Evolutionary conservation across 2,888 invertebrate genomes (phyloP).

Genomic region (Sinopyrophorus schimmeli): DNA sequence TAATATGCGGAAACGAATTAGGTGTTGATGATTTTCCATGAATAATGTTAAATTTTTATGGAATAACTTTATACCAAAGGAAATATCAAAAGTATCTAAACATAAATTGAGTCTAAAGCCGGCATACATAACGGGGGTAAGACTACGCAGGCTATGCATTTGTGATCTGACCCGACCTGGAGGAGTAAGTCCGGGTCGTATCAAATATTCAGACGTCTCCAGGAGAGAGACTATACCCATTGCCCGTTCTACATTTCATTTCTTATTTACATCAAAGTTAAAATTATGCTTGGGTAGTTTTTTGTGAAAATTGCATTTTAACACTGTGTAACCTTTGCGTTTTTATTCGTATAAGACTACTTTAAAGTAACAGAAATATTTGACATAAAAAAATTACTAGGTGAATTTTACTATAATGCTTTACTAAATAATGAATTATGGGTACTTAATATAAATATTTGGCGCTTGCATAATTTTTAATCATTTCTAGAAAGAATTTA

Average conservation of each 20-base stretch:
- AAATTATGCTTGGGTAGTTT: constrained; percentile 25
- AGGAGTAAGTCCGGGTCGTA: constrained; percentile 26
- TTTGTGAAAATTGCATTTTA: constrained; percentile 21
- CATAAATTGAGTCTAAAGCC: constrained; percentile 36
- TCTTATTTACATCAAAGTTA: constrained; percentile 24
- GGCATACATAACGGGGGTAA: constrained; percentile 35
- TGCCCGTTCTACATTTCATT: constrained; percentile 25
- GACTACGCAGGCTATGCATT: constrained; percentile 32
- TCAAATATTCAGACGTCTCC: constrained; percentile 32
- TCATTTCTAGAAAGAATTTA: no score
- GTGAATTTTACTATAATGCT: no score
- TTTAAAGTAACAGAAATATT: neutral
- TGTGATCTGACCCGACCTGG: constrained; percentile 29
- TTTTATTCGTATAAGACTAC: constrained; percentile 3
- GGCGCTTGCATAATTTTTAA: no score
- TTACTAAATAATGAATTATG: no score
- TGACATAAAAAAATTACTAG: no score
- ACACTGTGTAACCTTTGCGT: constrained; percentile 14
- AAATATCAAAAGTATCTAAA: constrained; percentile 37
- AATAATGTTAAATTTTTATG: no score
- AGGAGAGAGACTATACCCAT: constrained; percentile 15
- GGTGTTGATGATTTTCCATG: no score
- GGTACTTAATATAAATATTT: no score
- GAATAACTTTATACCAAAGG: no score
- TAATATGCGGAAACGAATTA: no score